phyloP scores from a whole-genome alignment of 1,140 invertebrate species.

The Cardiocondyla obscurior region DNA sequence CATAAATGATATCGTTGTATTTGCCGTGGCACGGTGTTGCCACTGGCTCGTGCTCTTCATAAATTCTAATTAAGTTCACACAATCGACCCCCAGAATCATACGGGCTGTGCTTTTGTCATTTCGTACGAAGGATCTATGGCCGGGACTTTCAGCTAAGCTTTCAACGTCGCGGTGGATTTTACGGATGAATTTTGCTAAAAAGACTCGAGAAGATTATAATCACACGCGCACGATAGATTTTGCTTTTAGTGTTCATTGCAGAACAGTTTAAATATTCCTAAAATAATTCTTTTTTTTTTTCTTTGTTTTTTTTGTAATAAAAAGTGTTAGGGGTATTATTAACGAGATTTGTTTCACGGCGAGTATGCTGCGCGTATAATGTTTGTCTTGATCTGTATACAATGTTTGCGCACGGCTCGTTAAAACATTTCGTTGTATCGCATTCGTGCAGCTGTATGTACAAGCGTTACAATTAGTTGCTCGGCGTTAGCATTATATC shows the following conservation, averaged over 20 bases:
- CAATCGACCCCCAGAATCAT: slow-evolving; percentile 72
- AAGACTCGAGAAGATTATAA: not conserved
- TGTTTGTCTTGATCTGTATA: not conserved
- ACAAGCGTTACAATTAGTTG: slow-evolving; percentile 52
- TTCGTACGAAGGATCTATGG: not conserved
- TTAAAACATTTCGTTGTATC: slow-evolving; percentile 42
- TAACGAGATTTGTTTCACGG: not conserved
- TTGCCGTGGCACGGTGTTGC: slow-evolving; percentile 67
- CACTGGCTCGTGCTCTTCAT: slow-evolving; percentile 74
- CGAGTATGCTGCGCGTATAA: not conserved
- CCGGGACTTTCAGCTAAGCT: slow-evolving; percentile 2
- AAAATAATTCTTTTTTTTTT: not conserved
- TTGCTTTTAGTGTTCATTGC: not conserved
- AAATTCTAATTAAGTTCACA: slow-evolving; percentile 81
- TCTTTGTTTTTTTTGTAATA: not conserved
- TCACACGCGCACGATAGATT: not conserved
- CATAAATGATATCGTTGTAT: slow-evolving; percentile 78
- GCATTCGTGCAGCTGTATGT: slow-evolving; percentile 7
- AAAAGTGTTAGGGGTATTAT: not conserved
- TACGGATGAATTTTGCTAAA: not conserved
- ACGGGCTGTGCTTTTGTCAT: slow-evolving; percentile 29
- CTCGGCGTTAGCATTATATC: slow-evolving; percentile 33
- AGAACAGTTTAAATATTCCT: not conserved
- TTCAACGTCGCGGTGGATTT: not conserved
- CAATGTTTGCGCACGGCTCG: not conserved